These are phyloP conservation scores for Hesperophylax magnus DNA, from an alignment of 1,140 invertebrate species.

Conservation along the genomic window DNA sequence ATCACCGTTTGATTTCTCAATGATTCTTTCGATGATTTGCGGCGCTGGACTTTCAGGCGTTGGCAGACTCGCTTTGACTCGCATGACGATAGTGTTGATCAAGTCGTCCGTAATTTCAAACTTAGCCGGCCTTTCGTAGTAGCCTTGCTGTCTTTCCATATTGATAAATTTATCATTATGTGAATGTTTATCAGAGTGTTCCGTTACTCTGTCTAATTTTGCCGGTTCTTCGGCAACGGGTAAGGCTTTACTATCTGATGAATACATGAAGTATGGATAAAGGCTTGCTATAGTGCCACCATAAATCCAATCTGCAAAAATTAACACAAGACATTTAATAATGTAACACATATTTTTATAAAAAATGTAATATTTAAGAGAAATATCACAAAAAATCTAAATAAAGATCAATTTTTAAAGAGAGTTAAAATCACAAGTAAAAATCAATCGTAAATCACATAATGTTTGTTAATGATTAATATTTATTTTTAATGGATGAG, in stretches of 20 bases:
- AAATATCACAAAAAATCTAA: not conserved
- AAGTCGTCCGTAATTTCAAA: constrained; percentile 61
- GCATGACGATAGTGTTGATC: constrained; percentile 61
- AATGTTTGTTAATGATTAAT: too few relatives aligned
- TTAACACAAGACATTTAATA: not conserved
- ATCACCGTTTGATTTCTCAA: constrained; percentile 60
- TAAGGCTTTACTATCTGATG: not conserved
- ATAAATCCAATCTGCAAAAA: constrained; percentile 30
- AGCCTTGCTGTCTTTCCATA: not conserved
- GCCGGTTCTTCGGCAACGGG: not conserved
- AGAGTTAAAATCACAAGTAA: too few relatives aligned
- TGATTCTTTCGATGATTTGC: constrained; percentile 61
- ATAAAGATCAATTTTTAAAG: not conserved
- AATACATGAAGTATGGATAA: constrained; percentile 3
- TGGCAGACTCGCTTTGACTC: constrained; percentile 60
- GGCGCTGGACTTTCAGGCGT: constrained; percentile 50
- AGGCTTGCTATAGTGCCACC: not conserved
- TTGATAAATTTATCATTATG: not conserved
- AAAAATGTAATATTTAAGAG: not conserved
- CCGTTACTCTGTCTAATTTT: not conserved
- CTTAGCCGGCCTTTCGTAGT: constrained; percentile 35
- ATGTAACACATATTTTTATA: too few relatives aligned
- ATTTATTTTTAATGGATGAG: too few relatives aligned
- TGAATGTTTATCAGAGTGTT: too few relatives aligned
- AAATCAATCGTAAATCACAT: too few relatives aligned